Conservation (phyloP, 2,113 vertebrate genomes). For the Dipodomys spectabilis region DNA sequence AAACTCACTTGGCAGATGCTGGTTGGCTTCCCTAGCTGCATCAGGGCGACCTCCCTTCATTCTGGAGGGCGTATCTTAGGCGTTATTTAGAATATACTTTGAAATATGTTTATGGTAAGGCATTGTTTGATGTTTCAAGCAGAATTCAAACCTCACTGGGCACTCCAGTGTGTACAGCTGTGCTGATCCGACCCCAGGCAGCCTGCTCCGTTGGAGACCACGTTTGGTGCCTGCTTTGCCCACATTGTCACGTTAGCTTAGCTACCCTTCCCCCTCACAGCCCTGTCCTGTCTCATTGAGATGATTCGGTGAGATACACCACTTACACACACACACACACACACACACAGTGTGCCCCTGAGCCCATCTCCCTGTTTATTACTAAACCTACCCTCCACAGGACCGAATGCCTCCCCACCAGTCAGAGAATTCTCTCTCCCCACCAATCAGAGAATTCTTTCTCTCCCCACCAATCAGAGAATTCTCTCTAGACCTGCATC, state of each 20-base stretch:
- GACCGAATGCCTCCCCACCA: background rate
- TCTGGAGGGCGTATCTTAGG: no score
- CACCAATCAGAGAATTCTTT: background rate
- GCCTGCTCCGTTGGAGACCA: rapidly evolving
- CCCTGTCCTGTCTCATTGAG: background rate
- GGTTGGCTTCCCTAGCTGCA: background rate
- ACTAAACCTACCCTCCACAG: no score
- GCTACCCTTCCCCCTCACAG: background rate
- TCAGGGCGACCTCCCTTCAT: background rate
- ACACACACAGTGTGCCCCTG: no score
- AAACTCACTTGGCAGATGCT: background rate
- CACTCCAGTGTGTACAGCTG: background rate
- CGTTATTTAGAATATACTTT: background rate
- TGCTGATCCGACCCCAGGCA: background rate
- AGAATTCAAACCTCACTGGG: background rate
- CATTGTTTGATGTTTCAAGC: background rate
- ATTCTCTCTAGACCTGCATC: rapidly evolving
- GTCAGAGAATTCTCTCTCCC: background rate
- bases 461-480: background rate
- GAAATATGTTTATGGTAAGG: background rate
- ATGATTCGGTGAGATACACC: rapidly evolving
- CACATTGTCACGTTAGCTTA: no score
- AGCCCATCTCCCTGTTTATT: no score
- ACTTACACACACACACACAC: no score
- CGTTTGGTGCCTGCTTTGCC: no score